phyloP scores from a whole-genome alignment of 2,113 vertebrate species.

The Pseudorectes ferrugineus region DNA sequence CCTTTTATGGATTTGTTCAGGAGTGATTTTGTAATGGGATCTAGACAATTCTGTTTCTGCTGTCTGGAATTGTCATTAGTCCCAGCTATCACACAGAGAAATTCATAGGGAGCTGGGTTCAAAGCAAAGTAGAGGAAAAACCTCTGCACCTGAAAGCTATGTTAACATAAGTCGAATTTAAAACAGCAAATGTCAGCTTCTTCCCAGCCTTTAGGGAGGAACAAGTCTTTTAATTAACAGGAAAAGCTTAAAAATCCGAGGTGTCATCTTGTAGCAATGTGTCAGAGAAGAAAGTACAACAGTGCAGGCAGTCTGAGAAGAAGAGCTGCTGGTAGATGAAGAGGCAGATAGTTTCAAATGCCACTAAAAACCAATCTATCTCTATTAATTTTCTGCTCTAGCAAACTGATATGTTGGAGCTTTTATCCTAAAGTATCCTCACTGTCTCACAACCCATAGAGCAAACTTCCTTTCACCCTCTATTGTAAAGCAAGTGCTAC shows the following conservation, averaged over 20 bases:
- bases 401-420: not conserved
- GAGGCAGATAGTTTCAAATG: conserved; percentile 6
- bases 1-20: not conserved
- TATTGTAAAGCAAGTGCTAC: not conserved
- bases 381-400: conserved; percentile 18
- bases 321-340: not conserved
- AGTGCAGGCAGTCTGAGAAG: not conserved
- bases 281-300: not conserved
- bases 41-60: not conserved
- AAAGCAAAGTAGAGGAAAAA: not conserved
- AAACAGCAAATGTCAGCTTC: not conserved
- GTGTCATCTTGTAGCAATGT: not conserved
- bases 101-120: not conserved
- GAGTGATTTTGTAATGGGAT: not conserved
- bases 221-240: not conserved
- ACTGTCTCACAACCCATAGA: not conserved
- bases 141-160: not conserved
- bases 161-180: not conserved
- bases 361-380: not conserved
- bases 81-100: not conserved
- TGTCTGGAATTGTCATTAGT: not conserved
- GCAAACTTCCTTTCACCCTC: not conserved
- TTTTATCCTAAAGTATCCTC: not conserved
- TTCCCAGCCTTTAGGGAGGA: not conserved
- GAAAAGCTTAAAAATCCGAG: not conserved